Base-by-base conservation (phyloP, 2,888 invertebrate species). In the Bellardia pandia region DNA sequence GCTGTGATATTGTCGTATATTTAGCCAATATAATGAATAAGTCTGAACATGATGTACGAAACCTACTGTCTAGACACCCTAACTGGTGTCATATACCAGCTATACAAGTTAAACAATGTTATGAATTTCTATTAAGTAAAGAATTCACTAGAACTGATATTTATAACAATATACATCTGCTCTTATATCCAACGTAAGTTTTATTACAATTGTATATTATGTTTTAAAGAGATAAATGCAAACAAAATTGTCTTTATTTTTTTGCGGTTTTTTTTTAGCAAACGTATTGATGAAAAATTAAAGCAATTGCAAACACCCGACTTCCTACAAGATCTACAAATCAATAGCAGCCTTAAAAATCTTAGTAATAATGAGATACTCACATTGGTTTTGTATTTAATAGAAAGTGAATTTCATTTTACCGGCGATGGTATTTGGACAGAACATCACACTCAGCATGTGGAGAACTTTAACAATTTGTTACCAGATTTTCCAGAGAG, bases 361-460 rank as follows among this genome's bases (percentile, higher is more conserved):
- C 90, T 95, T 1, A 94, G 93, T 0, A 95, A 94, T 68, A 91
- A 92, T 16, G 95, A 96, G 87, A 93, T 95, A 71, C 92, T 97
- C 23, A 95, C 96, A 71, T 92, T 97, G 45, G 95, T 95, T 75
- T 90, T 97, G 64, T 97, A 97, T 91, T 94, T 95, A 80, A 95
- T 97, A 33, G 97, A 97, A 92, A 95, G 95, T 89, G 95, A 95
- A 89, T 95, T 95, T 92, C 96, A 97, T 92, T 97, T 97, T 90
- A 96, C 95, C 14, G 97, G 97, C 0, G 96, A 97, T 90, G 97
- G 96, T 0, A 94, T 97, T 58, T 97, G 96, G 96, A 92, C 92
- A 0, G 93, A 94, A 72, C 92, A 93, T 68, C 92, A 93, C 76
- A 90, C 90, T 7, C 90, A 92, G 62, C 92, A 92, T 51, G 92